phyloP scores from a whole-genome alignment of 2,797 vertebrate genomes.

The Lutjanus argentimaculatus region DNA sequence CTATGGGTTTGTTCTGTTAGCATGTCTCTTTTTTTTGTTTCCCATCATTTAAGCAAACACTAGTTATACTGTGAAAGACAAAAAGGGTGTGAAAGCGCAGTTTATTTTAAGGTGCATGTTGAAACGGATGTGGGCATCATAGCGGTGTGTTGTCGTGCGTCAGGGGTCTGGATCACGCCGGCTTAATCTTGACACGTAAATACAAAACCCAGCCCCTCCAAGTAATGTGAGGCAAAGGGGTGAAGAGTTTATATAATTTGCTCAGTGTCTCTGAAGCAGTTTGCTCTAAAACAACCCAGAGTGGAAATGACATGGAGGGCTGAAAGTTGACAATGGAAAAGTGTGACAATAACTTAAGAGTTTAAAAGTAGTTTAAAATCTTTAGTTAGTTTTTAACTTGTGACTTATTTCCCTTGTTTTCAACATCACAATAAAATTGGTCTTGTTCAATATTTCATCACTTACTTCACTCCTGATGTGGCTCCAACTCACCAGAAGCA shows the following conservation, averaged over 20 bases:
- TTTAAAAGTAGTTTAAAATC: neutral
- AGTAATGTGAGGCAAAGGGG: conserved; percentile 42
- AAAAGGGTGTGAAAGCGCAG: conserved; percentile 18
- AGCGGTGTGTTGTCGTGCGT: conserved; percentile 29
- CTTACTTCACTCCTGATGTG: conserved; percentile 58
- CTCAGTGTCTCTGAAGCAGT: conserved; percentile 28
- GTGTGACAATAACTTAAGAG: neutral
- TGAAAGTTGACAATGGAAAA: conserved; percentile 7
- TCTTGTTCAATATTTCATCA: conserved; percentile 37
- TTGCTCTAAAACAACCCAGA: conserved; percentile 13
- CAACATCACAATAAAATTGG: conserved; percentile 18
- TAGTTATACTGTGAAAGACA: conserved; percentile 23
- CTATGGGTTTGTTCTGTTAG: neutral
- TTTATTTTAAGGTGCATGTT: conserved; percentile 51
- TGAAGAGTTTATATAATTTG: conserved; percentile 58
- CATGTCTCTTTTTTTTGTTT: conserved; percentile 4
- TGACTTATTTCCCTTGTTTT: conserved; percentile 21
- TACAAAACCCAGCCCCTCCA: conserved; percentile 37
- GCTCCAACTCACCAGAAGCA: conserved; percentile 48
- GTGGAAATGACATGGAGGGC: conserved; percentile 13
- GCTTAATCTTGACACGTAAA: conserved; percentile 65
- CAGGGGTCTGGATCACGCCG: conserved; percentile 37
- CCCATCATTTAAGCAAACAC: conserved; percentile 28
- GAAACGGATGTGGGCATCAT: conserved; percentile 38
- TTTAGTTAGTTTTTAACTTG: neutral